Evolutionary conservation across 1,140 invertebrate species (phyloP).

Genomic region (Ceratitis capitata): DNA sequence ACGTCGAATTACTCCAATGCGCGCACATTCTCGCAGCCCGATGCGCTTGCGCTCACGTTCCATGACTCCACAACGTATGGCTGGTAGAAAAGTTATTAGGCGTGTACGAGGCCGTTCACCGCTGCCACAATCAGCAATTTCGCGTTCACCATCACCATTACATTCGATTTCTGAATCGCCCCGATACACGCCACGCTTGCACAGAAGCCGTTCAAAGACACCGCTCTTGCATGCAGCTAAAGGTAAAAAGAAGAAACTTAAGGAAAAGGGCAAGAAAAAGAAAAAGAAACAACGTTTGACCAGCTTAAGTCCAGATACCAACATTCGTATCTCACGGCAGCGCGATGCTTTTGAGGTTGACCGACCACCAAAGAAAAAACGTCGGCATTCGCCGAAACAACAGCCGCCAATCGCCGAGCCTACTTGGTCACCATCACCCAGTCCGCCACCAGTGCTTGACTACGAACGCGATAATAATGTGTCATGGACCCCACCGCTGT

Average conservation of each 20-base stretch:
- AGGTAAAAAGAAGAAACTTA: slow-evolving; percentile 59
- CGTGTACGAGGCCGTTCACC: slow-evolving; percentile 53
- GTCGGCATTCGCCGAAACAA: slow-evolving; percentile 44
- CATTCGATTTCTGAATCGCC: slow-evolving; percentile 41
- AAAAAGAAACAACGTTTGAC: slow-evolving; percentile 54
- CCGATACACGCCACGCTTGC: slow-evolving; percentile 55
- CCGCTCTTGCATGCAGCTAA: slow-evolving; percentile 40
- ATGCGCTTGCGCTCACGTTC: slow-evolving; percentile 47
- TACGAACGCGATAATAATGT: slow-evolving; percentile 51
- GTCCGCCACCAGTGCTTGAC: slow-evolving; percentile 45
- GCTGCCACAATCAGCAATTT: background rate
- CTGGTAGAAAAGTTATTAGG: slow-evolving; percentile 47
- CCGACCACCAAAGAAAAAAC: slow-evolving; percentile 52
- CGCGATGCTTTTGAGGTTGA: slow-evolving; percentile 56
- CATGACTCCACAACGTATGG: slow-evolving; percentile 51
- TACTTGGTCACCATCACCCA: slow-evolving; percentile 58
- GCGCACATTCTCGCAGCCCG: slow-evolving; percentile 23
- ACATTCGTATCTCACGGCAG: slow-evolving; percentile 49
- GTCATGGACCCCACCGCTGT: slow-evolving; percentile 60
- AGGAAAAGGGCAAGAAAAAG: slow-evolving; percentile 55
- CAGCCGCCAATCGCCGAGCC: slow-evolving; percentile 56
- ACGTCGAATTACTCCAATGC: slow-evolving; percentile 15
- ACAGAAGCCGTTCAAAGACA: slow-evolving; percentile 55
- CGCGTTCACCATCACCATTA: slow-evolving; percentile 26
- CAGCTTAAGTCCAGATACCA: slow-evolving; percentile 51